Evolutionary conservation across 2,888 invertebrate species (phyloP), one percentile per base, ranked within the genome.

Genomic region (Sphaerophoria rueppellii): DNA sequence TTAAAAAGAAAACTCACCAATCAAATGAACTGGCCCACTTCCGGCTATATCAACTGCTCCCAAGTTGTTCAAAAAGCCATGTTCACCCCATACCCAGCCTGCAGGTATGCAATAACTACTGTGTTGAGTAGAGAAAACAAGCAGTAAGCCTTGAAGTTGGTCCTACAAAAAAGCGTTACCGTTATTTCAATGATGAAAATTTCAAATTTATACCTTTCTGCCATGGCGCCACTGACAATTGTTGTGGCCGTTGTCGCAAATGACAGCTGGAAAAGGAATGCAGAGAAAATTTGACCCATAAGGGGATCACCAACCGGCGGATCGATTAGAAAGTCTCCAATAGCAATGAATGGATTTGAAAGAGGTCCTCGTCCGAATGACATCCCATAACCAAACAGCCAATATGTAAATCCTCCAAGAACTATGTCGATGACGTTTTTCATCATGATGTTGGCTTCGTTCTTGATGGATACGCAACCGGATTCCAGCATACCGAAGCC

Each of bases 371-470:
- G 93, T 0, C 98, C 98, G 89, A 97, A 98, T 4, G 97, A 97
- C 92, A 98, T 93, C 0, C 97, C 98, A 91, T 96, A 98, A 0
- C 98, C 98, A 90, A 98, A 97, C 46, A 97, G 94, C 98, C 98
- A 99, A 92, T 98, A 98, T 0, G 98, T 97, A 52, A 92, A 92
- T 6, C 95, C 98, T 3, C 98, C 98, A 24, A 98, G 93, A 0
- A 97, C 96, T 67, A 98, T 97, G 89, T 98, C 98, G 0, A 97
- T 96, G 0, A 98, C 95, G 89, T 98, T 98, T 91, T 98, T 98
- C 96, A 98, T 97, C 98, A 98, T 98, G 78, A 99, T 98, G 90
- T 98, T 98, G 0, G 98, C 97, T 93, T 98, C 98, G 90, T 98
- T 98, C 92, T 98, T 97, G 70, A 97, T 94, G 0, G 97, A 97